Conservation (phyloP, 2,113 vertebrate species). For the Neolamprologus falcicula region DNA sequence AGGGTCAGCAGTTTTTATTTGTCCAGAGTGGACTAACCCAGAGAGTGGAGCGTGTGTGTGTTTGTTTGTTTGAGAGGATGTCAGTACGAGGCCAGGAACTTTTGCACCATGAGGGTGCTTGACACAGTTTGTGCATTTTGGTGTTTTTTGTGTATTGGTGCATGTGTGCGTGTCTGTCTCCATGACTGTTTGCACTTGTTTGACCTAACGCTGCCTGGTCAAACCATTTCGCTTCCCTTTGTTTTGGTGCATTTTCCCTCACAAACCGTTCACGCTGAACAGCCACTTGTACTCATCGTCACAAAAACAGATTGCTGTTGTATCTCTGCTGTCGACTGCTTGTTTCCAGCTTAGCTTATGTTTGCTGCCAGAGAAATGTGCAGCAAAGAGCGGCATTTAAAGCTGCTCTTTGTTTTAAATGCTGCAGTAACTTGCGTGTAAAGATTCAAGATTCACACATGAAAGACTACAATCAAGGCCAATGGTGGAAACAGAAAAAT, state of each 20-base stretch:
- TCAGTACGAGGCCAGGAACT: slow-evolving; percentile 6
- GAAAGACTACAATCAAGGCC: background rate
- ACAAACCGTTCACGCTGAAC: background rate
- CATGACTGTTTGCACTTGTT: background rate
- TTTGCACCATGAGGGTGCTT: background rate
- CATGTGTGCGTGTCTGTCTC: background rate
- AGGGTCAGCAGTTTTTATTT: slow-evolving; percentile 20
- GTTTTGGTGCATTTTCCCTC: background rate
- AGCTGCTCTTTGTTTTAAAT: background rate
- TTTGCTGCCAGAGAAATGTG: background rate
- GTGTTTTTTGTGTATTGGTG: background rate
- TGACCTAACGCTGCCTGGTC: background rate
- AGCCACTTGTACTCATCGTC: background rate
- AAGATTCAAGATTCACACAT: background rate
- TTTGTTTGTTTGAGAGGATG: background rate
- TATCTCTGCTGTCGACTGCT: background rate
- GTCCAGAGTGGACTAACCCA: background rate
- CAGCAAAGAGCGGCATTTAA: background rate
- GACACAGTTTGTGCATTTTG: background rate
- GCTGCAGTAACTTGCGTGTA: background rate
- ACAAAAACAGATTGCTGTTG: background rate
- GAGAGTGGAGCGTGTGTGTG: background rate
- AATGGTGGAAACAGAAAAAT: background rate
- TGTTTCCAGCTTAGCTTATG: background rate
- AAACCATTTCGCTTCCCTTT: background rate